Evolutionary conservation across 2,113 vertebrate genomes (phyloP), one percentile per base, ranked within the genome.

Genomic region (Australoheros scitulus): DNA sequence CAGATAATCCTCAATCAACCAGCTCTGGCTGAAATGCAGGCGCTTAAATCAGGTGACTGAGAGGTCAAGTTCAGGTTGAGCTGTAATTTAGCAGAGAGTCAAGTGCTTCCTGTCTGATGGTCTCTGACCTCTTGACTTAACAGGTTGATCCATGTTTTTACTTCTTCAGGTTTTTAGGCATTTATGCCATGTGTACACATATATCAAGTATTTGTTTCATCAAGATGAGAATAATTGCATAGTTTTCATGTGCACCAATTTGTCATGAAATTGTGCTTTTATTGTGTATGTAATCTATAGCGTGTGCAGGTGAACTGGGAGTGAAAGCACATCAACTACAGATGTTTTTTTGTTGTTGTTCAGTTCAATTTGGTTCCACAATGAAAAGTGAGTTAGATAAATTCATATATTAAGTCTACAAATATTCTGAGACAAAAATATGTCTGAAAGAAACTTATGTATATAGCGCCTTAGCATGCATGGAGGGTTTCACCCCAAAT

Each of bases 41-140:
- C 47, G 29, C 65, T 85, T 68, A 13, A 64, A 63, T 29, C 80
- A 70, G 90, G 84, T 91, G 88, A 91, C 34, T n/a, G 41, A 59
- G 70, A 79, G 91, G 89, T 94, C 92, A 93, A 87, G 90, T 94
- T 92, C 82, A 93, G 85, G 86, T 89, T 88, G 47, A 77, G 81
- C 34, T 81, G 36, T 77, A 77, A 77, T 64, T 65, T 63, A 11
- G 50, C 18, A 70, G 65, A 63, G n/a, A 75, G 78, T 90, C 82
- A 89, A 91, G 89, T 80, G 58, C 57, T 7, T 85, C 64, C 41
- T 24, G 47, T 88, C 72, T 80, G 0, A 72, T n/a, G 20, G 17
- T 55, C 79, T 84, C 47, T 61, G 79, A 79, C 83, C 47, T 83
- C 9, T 61, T 90, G 47, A 65, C 78, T 74, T 59, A 41, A 84